Evolutionary conservation across 2,797 vertebrate species (phyloP), one percentile per base, ranked within the genome.

Genomic region (Onychomys torridus): DNA sequence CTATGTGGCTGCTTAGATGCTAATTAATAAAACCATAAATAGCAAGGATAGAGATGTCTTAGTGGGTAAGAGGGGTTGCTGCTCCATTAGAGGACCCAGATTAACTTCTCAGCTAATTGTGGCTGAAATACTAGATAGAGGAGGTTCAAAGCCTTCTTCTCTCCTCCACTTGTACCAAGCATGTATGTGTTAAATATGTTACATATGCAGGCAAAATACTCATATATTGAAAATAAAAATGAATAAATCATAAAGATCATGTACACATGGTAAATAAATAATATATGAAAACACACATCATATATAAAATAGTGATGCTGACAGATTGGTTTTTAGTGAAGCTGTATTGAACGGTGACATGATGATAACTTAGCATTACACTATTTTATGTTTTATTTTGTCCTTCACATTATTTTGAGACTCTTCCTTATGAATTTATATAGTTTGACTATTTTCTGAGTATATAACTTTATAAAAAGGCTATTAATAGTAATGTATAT

Each of bases 361-460:
- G 32, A 89, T 85, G n/a, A 14, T 19, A 32, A 79, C 43, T 83
- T 75, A 84, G 16, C 46, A 57, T 65, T 75, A 25, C 21, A 3
- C 52, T 61, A 76, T 6, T 9, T 89, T 91, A 67, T 5, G 32
- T 16, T 40, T 40, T 61, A 61, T 61, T 96, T 55, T 55, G 76
- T 32, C 14, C 32, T 69, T 46, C 65, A 87, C 63, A 93, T 93
- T 88, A 46, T 55, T 89, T 89, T 85, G 27, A 67, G 40, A 79
- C 27, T 75, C 11, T 76, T 85, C 49, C 81, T 63, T 89, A 97
- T 7, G 27, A 95, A 43, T 71, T 89, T 59, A 65, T 76, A 25
- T 37, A 52, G 13, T 93, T 82, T 93, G 76, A 85, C 23, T 76
- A 49, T 81, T 85, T 89, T 27, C 14, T 93, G n/a, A 34, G 25